These are phyloP conservation scores for Sorex maritimensis DNA, from an alignment of 2,797 vertebrate genomes.

Conservation along the genomic window DNA sequence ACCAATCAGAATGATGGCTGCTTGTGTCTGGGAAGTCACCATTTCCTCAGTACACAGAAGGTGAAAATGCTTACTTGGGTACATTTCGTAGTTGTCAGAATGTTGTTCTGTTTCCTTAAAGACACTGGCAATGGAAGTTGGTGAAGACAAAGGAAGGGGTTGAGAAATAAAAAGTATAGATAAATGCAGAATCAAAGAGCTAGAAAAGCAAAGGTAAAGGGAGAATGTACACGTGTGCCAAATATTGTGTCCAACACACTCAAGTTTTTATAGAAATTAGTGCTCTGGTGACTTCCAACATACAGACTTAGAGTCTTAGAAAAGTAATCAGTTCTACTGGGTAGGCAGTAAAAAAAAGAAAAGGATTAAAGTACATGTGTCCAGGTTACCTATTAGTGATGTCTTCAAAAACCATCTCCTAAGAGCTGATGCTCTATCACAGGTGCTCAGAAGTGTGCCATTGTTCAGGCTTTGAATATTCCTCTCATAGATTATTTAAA, in stretches of 20 bases:
- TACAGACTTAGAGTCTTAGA: not conserved
- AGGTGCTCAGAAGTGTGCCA: not conserved
- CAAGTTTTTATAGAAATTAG: not conserved
- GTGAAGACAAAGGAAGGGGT: not conserved
- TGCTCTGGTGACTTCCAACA: not conserved
- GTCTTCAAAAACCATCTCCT: not conserved
- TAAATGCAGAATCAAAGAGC: slow-evolving; percentile 23
- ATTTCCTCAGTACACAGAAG: slow-evolving; percentile 31
- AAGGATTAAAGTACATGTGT: too few species aligned
- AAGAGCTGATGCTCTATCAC: not conserved
- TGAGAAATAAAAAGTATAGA: not conserved
- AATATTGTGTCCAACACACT: not conserved
- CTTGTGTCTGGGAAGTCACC: slow-evolving; percentile 66
- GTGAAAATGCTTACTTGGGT: slow-evolving; percentile 58
- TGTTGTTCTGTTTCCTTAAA: not conserved
- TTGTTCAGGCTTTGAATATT: not conserved
- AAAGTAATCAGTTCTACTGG: not conserved
- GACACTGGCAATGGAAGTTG: not conserved
- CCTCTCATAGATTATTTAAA: not conserved
- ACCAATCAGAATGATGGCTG: slow-evolving; percentile 44
- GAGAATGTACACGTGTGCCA: not conserved
- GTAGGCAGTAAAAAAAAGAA: not conserved
- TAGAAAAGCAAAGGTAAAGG: not conserved
- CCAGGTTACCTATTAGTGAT: not conserved
- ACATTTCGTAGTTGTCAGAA: not conserved